phyloP scores from a whole-genome alignment of 2,888 invertebrate genomes.

The Geophilus truncorum region DNA sequence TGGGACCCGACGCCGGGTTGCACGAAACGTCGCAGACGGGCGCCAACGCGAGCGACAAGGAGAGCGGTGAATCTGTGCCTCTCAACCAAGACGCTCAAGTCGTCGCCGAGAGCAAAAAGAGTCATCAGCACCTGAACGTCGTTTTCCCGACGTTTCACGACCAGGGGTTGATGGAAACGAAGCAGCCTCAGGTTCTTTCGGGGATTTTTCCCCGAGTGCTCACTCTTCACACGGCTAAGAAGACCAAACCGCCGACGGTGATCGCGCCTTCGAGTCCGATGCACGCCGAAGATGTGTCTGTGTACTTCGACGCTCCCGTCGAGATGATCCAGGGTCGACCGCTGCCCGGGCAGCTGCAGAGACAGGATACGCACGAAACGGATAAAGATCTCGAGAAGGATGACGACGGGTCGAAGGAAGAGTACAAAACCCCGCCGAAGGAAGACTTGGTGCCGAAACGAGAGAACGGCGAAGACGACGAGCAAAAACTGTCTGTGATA shows the following conservation, averaged over 20 bases:
- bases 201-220: not conserved
- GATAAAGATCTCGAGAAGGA: constrained; percentile 38
- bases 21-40: not conserved
- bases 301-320: constrained; percentile 41
- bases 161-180: not conserved
- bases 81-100: not conserved
- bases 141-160: not conserved
- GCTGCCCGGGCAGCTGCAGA: not conserved
- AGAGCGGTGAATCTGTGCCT: not conserved
- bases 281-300: constrained; percentile 39
- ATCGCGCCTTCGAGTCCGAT: constrained; percentile 29
- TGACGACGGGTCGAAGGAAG: constrained; percentile 36
- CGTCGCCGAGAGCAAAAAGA: not conserved
- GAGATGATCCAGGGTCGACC: constrained; percentile 33
- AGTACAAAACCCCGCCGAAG: constrained; percentile 38
- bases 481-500: constrained; percentile 41
- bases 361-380: not conserved
- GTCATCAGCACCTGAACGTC: not conserved
- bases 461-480: constrained; percentile 31
- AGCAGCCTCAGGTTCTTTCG: not conserved
- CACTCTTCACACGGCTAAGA: not conserved
- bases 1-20: not conserved
- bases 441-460: constrained; percentile 32
- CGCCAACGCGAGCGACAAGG: not conserved
- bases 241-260: not conserved